These are phyloP conservation scores for Peribatodes rhomboidaria DNA, from an alignment of 2,888 invertebrate genomes.

Conservation along the genomic window DNA sequence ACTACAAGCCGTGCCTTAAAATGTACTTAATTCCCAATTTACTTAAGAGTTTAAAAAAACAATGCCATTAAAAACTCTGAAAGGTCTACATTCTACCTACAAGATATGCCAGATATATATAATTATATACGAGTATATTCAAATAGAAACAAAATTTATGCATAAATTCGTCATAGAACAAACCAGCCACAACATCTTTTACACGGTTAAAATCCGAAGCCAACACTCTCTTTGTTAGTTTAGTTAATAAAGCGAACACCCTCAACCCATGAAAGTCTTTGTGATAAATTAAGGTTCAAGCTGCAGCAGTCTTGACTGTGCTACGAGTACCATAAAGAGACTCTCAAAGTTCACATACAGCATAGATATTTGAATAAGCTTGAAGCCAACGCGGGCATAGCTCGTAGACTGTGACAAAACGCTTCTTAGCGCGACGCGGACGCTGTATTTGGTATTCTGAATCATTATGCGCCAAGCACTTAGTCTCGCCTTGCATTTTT, in stretches of 20 bases:
- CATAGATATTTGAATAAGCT: too few relatives aligned
- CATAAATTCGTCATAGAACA: too few relatives aligned
- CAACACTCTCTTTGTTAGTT: not conserved
- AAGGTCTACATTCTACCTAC: too few relatives aligned
- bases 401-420: not conserved
- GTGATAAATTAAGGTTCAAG: not conserved
- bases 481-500: conserved; percentile 9
- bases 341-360: not conserved
- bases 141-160: too few relatives aligned
- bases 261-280: not conserved
- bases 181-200: too few relatives aligned
- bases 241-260: not conserved
- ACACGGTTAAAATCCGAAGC: not conserved
- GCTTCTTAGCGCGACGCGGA: not conserved
- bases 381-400: too few relatives aligned
- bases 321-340: not conserved
- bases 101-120: too few relatives aligned
- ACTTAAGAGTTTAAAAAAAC: too few relatives aligned
- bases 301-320: not conserved
- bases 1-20: too few relatives aligned
- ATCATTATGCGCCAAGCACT: not conserved
- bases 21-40: too few relatives aligned
- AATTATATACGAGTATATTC: too few relatives aligned
- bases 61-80: too few relatives aligned
- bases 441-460: not conserved